Base-by-base conservation (phyloP, 2,113 vertebrate species). In the Lepus europaeus region DNA sequence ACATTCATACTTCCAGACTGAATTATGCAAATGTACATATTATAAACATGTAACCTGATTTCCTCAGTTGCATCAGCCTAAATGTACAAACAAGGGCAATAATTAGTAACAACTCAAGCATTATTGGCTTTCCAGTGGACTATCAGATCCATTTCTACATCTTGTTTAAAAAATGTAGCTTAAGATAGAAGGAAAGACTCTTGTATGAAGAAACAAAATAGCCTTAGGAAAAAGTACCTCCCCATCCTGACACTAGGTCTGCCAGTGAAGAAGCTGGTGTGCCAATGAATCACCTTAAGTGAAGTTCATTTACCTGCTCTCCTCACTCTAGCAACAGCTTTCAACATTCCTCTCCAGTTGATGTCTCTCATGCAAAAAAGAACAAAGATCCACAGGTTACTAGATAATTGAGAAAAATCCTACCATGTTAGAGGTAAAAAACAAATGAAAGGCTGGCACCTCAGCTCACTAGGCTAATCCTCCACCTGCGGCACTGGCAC, bases 41-140 rank as follows among this genome's bases (percentile, higher is more conserved):
- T 88, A 53, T 53, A 83, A 13, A 64, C n/a, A 78, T 33, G 39
- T 49, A 81, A 63, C 22, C 17, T 87, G 61, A 76, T 63, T 81
- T 89, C 73, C 51, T 80, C 76, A 49, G 36, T 86, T 93, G 29
- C 5, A 77, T 51, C 87, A 90, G 23, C 51, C 64, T 90, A 95
- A 70, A 83, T 83, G 61, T 90, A 72, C 20, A 85, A 80, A 59
- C 20, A 27, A 5, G 25, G 33, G 87, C 64, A 61, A 13, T 19
- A 91, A 36, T 3, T 5, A 85, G 56, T 59, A 36, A 25, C 49
- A 59, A 91, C 9, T 91, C 23, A 66, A 33, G 36, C 27, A 10
- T 83, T 64, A 73, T 80, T 51, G 23, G 5, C 33, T 80, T 23
- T 33, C 36, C 3, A 27, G 56, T 27, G 23, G n/a, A 39, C 8